These are phyloP conservation scores for Diplodus sargus DNA, from an alignment of 2,797 vertebrate species.

Conservation along the genomic window DNA sequence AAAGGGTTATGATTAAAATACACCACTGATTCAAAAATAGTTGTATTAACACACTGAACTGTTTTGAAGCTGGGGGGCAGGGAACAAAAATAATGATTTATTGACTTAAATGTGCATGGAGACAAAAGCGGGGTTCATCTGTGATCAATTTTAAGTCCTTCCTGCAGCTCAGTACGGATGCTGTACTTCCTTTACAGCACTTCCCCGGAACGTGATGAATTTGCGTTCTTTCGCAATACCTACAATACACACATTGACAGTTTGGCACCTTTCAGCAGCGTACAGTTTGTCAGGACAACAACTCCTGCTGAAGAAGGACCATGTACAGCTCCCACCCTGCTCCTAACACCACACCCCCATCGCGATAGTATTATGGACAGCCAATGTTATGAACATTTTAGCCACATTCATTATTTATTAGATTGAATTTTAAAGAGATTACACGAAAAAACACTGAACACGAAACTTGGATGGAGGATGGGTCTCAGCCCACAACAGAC, in stretches of 20 bases:
- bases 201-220: neutral
- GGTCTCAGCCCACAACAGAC: too few species aligned
- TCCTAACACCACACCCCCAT: neutral
- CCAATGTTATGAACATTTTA: too few species aligned
- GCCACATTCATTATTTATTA: too few species aligned
- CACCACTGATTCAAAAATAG: neutral
- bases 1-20: neutral
- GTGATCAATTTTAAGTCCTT: neutral
- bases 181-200: neutral
- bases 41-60: neutral
- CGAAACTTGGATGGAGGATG: too few species aligned
- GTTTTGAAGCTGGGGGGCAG: neutral
- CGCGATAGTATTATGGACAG: too few species aligned
- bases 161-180: neutral
- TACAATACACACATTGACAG: neutral
- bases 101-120: neutral
- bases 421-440: too few species aligned
- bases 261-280: neutral
- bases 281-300: neutral
- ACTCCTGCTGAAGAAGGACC: constrained; percentile 1
- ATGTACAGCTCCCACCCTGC: neutral
- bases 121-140: too few species aligned
- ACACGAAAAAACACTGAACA: too few species aligned
- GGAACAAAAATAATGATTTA: neutral
- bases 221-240: too few species aligned